Evolutionary conservation across 2,113 vertebrate genomes (phyloP).

Genomic region (Ia io): DNA sequence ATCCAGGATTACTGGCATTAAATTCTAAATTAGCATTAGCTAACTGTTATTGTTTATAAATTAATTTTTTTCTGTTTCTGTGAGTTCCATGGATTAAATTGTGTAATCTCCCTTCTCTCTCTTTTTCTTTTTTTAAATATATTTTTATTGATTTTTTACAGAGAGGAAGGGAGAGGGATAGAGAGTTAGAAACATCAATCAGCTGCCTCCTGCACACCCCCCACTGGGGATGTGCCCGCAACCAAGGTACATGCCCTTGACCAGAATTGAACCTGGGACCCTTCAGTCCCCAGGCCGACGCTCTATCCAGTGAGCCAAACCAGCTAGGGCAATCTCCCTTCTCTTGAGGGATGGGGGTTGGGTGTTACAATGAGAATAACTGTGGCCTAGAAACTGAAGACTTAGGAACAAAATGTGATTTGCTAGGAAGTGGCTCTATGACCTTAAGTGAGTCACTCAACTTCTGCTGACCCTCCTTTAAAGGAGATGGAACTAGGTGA

Average conservation of each 20-base stretch:
- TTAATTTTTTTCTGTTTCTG: constrained; percentile 49
- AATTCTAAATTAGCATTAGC: constrained; percentile 61
- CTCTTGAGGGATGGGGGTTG: neutral
- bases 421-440: neutral
- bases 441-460: neutral
- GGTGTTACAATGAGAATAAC: neutral
- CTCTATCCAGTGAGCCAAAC: too few species aligned
- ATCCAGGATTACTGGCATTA: constrained; percentile 62
- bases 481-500: neutral
- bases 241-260: too few species aligned
- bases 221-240: too few species aligned
- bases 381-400: neutral
- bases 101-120: constrained; percentile 34
- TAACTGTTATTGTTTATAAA: constrained; percentile 62
- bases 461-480: neutral
- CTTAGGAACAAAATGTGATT: neutral
- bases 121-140: too few species aligned
- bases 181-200: too few species aligned
- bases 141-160: too few species aligned
- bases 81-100: constrained; percentile 25
- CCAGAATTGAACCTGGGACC: too few species aligned
- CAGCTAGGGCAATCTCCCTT: constrained; percentile 27
- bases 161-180: too few species aligned
- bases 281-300: too few species aligned
- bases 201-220: too few species aligned